Evolutionary conservation across 2,113 vertebrate species (phyloP), one percentile per base, ranked within the genome.

Genomic region (Zosterops pallidus): DNA sequence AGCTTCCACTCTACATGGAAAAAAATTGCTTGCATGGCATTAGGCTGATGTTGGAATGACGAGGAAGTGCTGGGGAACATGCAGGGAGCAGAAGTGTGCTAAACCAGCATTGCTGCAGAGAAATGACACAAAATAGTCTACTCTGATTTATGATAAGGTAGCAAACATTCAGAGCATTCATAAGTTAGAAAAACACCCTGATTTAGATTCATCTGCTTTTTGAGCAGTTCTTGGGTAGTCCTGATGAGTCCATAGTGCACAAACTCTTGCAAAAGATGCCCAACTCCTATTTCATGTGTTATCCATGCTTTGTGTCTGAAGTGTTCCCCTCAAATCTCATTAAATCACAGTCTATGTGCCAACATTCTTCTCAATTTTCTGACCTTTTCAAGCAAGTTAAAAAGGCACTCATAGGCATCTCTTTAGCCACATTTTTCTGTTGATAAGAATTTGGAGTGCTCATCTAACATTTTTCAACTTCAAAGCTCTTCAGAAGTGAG

Each of bases 401-500:
- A 90, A 82, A 86, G 91, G 53, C 44, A 47, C 86, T 91, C 75
- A 25, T 57, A 47, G 46, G 50, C 50, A 41, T 78, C 79, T 92
- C 92, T 93, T 83, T 56, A 75, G 53, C 46, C 26, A 41, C 64
- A 15, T 92, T 94, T 84, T 92, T 90, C 53, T 88, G 55, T 81
- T 71, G 57, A 81, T 93, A 85, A 78, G 76, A 57, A 81, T 87
- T 89, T 64, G 85, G 70, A 90, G 82, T 47, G 78, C 75, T 96
- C 84, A 87, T 91, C 52, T 93, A 76, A 90, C 12, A 71, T 70
- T 91, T 82, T 74, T 79, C 60, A 55, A 63, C 89, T 96, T 95
- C 80, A 94, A 94, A 94, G 91, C 68, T 85, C 94, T 90, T 96
- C 84, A 86, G 89, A 91, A 88, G 82, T 33, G 41, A 69, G 71